Evolutionary conservation across 1,140 invertebrate species (phyloP), one percentile per base, ranked within the genome.

Genomic region (Polypedilum vanderplanki): DNA sequence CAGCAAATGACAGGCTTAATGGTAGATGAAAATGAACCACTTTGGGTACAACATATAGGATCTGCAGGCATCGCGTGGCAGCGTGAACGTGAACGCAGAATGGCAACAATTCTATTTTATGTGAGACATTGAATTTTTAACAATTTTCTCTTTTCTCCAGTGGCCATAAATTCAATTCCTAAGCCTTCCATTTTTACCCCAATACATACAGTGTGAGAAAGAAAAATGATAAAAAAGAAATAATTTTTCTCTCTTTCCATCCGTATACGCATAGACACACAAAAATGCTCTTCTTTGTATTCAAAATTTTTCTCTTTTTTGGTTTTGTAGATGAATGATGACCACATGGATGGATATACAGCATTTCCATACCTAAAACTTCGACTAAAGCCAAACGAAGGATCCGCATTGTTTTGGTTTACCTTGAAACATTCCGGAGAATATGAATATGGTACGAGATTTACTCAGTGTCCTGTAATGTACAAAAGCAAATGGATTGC

Each of bases 311-410:
- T n/a, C 46, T 57, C n/a, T 57, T 57, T 57, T 9, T 46, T 46
- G 41, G 12, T 57, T 12, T 57, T 57, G 9, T 57, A 57, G 46
- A 57, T 57, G 46, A 57, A 57, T 57, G 46, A 57, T 57, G 46
- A 57, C 46, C 46, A 57, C 46, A 57, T 57, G 46, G 46, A 57
- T 57, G 46, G 46, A 57, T 57, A 57, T 15, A 70, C 18, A 70
- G 65, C 65, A 70, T 70, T 70, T 70, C 65, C 65, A 8, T 70
- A 70, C 20, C 65, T 70, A 70, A 70, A 70, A 70, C 15, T 70
- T 18, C 65, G 65, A 20, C 4, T 70, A 9, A 18, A 18, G 8
- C 17, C 65, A 9, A n/a, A 18, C 17, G 20, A 70, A 10, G 65
- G 65, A 9, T 70, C 65, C 15, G 17, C 17, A 18, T 18, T 70